Conservation (phyloP, 2,113 vertebrate species). For the Microtus oregoni region DNA sequence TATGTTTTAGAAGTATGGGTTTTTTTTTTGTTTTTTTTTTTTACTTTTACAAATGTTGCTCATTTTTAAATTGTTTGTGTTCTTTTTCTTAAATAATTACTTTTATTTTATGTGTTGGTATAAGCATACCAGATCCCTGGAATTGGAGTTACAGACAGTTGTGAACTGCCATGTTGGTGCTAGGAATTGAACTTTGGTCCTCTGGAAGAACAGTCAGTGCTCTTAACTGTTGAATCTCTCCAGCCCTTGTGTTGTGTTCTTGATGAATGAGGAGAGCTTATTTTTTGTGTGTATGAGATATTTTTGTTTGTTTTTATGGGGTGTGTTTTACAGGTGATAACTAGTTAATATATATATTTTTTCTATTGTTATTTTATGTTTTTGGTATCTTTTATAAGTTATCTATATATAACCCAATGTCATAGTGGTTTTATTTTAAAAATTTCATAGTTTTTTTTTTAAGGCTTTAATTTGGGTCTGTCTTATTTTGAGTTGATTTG, state of each 20-base stretch:
- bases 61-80: neutral
- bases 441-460: neutral
- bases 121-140: no score
- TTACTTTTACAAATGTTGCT: neutral
- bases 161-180: no score
- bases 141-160: no score
- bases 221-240: no score
- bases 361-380: neutral
- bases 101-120: no score
- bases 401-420: neutral
- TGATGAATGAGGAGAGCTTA: neutral
- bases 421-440: neutral
- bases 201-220: no score
- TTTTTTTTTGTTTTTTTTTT: no score
- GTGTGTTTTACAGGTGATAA: neutral
- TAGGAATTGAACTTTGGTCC: no score
- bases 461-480: neutral
- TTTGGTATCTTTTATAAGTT: neutral
- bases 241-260: neutral
- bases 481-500: slow-evolving; percentile 33
- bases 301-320: neutral
- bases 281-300: neutral
- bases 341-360: neutral
- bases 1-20: neutral
- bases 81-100: neutral